Base-by-base conservation (phyloP, 2,888 invertebrate species). In the Mythimna vitellina region DNA sequence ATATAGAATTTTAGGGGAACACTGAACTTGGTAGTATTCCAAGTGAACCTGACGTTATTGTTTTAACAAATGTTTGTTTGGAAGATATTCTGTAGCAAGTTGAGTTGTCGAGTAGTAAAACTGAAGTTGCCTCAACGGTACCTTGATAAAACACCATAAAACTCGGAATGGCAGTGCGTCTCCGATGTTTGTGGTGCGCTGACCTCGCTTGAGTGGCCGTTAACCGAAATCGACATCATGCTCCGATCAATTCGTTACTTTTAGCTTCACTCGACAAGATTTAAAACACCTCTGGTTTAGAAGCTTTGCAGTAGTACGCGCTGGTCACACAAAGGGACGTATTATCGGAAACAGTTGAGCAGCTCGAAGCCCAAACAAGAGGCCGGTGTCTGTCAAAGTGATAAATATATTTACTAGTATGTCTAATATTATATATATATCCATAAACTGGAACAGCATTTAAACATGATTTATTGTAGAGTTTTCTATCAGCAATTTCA, bases 121-220 rank as follows among this genome's bases (percentile, higher is more conserved):
- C 87, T 89, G 85, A 89, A 87, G 89, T 90, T 84, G 85, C 74
- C 72, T 86, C 87, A 92, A 93, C 92, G 92, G 91, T 92, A 92
- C 89, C 90, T 92, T 92, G 92, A 92, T 93, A 92, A 92, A 92
- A 93, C 91, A 92, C 91, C 90, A 92, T 93, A 93, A 84, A 94
- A 94, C 86, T 87, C 85, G 87, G 81, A 89, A 92, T 87, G 85
- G 87, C 87, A 87, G 81, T 87, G 84, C 83, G 89, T 87, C 87
- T 85, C 80, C 87, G 86, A 88, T 89, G 90, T 91, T 92, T 90
- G 88, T 89, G 84, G 93, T 91, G 87, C 93, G 89, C 89, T 93
- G 93, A 93, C 93, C 93, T 90, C 92, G 71, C 78, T 80, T 67
- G 81, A 88, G 88, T 89, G 86, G 88, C 89, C 91, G 91, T 92